Evolutionary conservation across 2,113 vertebrate species (phyloP).

Genomic region (Trinectes maculatus): DNA sequence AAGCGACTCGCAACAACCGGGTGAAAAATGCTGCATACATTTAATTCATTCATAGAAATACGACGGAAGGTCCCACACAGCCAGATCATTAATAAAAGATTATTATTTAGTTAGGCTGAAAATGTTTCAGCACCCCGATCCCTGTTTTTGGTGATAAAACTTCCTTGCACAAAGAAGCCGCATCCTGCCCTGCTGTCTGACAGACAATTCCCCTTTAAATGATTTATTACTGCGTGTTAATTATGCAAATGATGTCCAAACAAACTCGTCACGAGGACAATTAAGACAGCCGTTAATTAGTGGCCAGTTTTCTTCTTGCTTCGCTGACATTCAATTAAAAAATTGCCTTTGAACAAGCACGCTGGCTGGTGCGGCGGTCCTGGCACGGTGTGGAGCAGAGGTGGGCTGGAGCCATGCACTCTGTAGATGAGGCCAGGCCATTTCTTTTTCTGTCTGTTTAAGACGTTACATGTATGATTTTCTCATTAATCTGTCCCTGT

Average conservation of each 20-base stretch:
- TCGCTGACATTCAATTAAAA: slow-evolving; percentile 99
- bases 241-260: slow-evolving; percentile 99
- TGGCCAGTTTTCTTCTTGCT: slow-evolving; percentile 92
- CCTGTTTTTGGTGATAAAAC: slow-evolving; percentile 72
- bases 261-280: slow-evolving; percentile 99
- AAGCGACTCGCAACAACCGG: neutral
- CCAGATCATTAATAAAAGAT: slow-evolving; percentile 54
- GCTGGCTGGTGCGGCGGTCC: slow-evolving; percentile 65
- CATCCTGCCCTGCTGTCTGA: slow-evolving; percentile 92
- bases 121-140: slow-evolving; percentile 53
- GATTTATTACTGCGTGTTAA: slow-evolving; percentile 99
- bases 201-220: slow-evolving; percentile 99
- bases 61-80: slow-evolving; percentile 6
- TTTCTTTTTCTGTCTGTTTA: slow-evolving; percentile 64
- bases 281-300: slow-evolving; percentile 99
- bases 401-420: slow-evolving; percentile 60
- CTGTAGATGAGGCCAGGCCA: slow-evolving; percentile 61
- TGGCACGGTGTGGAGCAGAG: slow-evolving; percentile 62
- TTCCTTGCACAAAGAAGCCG: slow-evolving; percentile 76
- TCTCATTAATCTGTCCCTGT: slow-evolving; percentile 64
- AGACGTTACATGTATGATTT: slow-evolving; percentile 56
- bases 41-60: slow-evolving; percentile 40
- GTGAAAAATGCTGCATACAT: neutral
- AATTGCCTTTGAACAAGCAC: slow-evolving; percentile 78
- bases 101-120: slow-evolving; percentile 48